Percentiles rank a stretch among this genome's conserved stretches.
Evolutionary conservation across 1,140 invertebrate genomes (phyloP).

Genomic region (Oreohelix idahoensis): DNA sequence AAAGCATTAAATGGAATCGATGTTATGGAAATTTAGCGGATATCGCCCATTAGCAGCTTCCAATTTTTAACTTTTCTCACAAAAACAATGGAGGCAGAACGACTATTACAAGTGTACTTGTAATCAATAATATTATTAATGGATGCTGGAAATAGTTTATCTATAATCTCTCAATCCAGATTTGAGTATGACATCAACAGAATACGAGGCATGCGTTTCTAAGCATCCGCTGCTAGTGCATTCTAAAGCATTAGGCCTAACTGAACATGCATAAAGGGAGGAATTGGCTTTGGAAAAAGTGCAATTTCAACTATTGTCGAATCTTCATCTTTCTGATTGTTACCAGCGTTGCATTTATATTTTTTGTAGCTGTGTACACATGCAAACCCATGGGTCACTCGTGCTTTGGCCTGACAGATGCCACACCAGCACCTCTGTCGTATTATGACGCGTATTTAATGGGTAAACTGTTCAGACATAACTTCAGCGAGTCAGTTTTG

Average conservation of each 20-base stretch:
- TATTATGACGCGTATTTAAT: constrained; percentile 1
- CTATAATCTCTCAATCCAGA: background rate
- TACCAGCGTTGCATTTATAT: background rate
- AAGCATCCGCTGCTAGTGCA: background rate
- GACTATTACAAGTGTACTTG: background rate
- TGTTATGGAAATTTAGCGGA: background rate
- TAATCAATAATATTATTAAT: background rate
- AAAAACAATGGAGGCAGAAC: background rate
- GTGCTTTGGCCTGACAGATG: constrained; percentile 5
- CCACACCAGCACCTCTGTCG: background rate
- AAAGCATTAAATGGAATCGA: constrained; percentile 9
- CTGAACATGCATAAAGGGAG: background rate
- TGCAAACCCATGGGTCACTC: constrained; percentile 1
- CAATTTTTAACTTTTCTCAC: background rate
- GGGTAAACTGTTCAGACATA: constrained; percentile 16
- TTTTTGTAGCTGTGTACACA: constrained; percentile 16
- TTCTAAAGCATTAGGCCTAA: background rate
- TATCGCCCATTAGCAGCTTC: background rate
- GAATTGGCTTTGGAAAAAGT: background rate
- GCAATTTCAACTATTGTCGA: constrained; percentile 11
- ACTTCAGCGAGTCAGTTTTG: constrained; percentile 8
- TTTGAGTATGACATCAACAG: background rate
- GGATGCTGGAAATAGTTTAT: background rate
- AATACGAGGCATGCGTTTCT: background rate
- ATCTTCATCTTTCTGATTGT: constrained; percentile 1